phyloP scores from a whole-genome alignment of 2,113 vertebrate species.

The Prochilodus magdalenae region DNA sequence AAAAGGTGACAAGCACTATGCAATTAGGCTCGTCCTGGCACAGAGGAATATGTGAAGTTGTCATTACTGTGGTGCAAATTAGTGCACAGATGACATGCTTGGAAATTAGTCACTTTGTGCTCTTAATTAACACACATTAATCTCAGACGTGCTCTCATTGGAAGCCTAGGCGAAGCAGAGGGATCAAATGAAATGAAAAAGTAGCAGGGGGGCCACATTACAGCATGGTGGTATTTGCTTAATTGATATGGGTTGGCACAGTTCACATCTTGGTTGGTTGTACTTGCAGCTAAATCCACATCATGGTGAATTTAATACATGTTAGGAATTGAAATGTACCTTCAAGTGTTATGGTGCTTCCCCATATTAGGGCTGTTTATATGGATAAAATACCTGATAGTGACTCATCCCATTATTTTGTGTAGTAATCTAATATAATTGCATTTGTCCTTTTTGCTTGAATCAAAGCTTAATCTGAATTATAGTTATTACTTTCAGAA shows the following conservation, averaged over 20 bases:
- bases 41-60: slow-evolving; percentile 54
- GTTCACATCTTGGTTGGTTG: slow-evolving; percentile 50
- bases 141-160: slow-evolving; percentile 51
- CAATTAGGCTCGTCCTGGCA: slow-evolving; percentile 59
- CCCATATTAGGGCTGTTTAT: too few relatives aligned
- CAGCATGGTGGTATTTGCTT: slow-evolving; percentile 29
- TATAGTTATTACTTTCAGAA: too few relatives aligned
- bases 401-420: too few relatives aligned
- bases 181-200: slow-evolving; percentile 56
- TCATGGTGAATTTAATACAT: not conserved
- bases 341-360: too few relatives aligned
- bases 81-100: slow-evolving; percentile 61
- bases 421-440: too few relatives aligned
- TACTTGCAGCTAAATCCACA: slow-evolving; percentile 18
- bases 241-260: slow-evolving; percentile 35
- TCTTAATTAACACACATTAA: slow-evolving; percentile 69
- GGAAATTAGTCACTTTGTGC: slow-evolving; percentile 64
- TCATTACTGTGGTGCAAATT: slow-evolving; percentile 65
- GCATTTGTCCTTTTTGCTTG: too few relatives aligned
- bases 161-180: slow-evolving; percentile 40
- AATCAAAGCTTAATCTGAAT: too few relatives aligned
- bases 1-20: slow-evolving; percentile 39
- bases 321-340: too few relatives aligned
- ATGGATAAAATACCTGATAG: too few relatives aligned
- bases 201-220: slow-evolving; percentile 30